phyloP scores from a whole-genome alignment of 1,140 invertebrate genomes.

The Muscidifurax raptorellus region DNA sequence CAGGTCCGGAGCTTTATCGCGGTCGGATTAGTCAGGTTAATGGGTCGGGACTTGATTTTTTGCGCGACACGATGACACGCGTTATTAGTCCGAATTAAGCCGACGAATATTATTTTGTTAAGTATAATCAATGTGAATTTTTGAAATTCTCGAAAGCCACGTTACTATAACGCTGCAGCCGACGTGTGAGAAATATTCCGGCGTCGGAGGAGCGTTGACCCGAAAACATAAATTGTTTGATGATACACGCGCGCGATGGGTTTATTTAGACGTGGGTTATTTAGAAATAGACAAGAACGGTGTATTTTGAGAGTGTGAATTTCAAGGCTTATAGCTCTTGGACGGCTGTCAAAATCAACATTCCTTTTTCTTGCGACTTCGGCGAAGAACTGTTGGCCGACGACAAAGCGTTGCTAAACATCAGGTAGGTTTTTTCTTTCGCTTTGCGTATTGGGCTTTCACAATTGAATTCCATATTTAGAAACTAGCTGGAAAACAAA shows the following conservation, averaged over 20 bases:
- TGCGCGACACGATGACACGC: neutral
- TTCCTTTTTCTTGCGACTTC: neutral
- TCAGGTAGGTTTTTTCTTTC: neutral
- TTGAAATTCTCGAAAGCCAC: too few relatives aligned
- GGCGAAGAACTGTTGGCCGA: neutral
- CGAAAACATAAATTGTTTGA: neutral
- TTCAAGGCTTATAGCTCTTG: constrained; percentile 20
- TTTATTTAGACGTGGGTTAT: constrained; percentile 2
- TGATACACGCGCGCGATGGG: neutral
- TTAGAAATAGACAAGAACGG: constrained; percentile 17
- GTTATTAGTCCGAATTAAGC: too few relatives aligned
- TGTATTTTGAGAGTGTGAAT: constrained; percentile 25
- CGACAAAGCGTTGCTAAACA: neutral
- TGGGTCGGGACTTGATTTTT: neutral
- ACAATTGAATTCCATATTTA: neutral
- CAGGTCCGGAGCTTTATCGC: neutral
- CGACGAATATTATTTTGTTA: too few relatives aligned
- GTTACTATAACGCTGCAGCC: too few relatives aligned
- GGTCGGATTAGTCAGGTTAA: constrained; percentile 4
- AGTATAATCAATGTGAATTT: too few relatives aligned
- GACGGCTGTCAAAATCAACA: constrained; percentile 21
- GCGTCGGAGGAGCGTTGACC: constrained; percentile 3
- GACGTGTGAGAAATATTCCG: too few relatives aligned
- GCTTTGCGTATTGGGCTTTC: neutral
- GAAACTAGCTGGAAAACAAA: neutral